Conservation (phyloP, 2,113 vertebrate species). For the Ctenomys sociabilis region DNA sequence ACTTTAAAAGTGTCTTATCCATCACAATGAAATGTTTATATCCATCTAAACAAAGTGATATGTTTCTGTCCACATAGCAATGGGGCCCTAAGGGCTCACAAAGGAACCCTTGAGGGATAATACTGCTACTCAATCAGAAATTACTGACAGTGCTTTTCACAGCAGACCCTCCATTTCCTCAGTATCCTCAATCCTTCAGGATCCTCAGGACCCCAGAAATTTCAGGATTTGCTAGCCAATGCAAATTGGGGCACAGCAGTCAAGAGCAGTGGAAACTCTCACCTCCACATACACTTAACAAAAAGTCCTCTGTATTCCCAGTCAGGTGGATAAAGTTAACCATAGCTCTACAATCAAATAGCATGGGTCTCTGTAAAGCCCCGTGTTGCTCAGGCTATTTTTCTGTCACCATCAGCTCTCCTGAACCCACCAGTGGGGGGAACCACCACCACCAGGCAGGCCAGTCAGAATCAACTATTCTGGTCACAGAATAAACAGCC, state of each 20-base stretch:
- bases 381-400: accelerated
- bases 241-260: background rate
- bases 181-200: background rate
- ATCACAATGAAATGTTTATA: background rate
- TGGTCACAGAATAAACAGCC: background rate
- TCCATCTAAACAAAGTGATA: background rate
- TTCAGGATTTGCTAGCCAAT: background rate
- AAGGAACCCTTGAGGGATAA: background rate
- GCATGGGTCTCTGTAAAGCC: background rate
- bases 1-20: background rate
- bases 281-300: background rate
- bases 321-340: background rate
- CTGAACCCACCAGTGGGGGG: background rate
- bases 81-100: background rate
- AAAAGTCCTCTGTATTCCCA: background rate
- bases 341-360: background rate
- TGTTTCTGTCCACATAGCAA: background rate
- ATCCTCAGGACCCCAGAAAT: background rate
- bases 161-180: background rate
- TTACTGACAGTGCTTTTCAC: background rate
- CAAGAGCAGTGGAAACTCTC: background rate
- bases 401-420: background rate
- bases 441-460: background rate
- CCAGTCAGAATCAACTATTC: background rate
- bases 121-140: no score